Evolutionary conservation across 2,797 vertebrate species (phyloP), one percentile per base, ranked within the genome.

Genomic region (Scolopax bukidnonensis): DNA sequence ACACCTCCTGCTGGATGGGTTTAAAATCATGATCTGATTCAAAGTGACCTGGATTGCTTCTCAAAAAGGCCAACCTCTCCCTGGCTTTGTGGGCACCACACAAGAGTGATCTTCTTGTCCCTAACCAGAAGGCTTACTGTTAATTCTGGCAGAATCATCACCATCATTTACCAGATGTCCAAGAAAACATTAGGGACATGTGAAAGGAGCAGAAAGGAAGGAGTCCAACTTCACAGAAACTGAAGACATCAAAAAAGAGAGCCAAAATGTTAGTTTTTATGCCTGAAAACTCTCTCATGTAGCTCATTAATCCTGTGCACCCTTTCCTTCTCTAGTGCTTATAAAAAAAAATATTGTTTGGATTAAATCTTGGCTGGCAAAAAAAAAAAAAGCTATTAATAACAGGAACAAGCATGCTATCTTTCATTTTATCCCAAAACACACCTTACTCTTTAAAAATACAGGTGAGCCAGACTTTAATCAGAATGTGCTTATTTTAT

Each of bases 291-390:
- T 56, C 40, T 81, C 33, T 81, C 27, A 32, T 57, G 77, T 73
- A 79, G 48, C 74, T 93, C 63, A 82, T 90, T 95, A 86, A 78
- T 76, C 83, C 88, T 56, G 48, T n/a, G 40, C 56, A 88, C 36
- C 21, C 59, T 60, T 61, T 89, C 60, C 65, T 84, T 91, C 77
- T 76, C 51, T 67, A 61, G 13, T 20, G 25, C 54, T 92, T 81
- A 61, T 40, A 50, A 56, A 88, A 75, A 75, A 19, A 70, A 70
- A 41, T 41, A 54, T 47, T 43, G 33, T 75, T 93, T 79, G 54
- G 83, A 87, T 87, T 94, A 82, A 82, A 94, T 84, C 51, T 78
- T 88, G 65, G 87, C 69, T 93, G 63, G 33, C 47, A 79, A 63
- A 65, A 79, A 75, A 65, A 79, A 75, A 16, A 12, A 12, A 61